These are phyloP conservation scores for Gallinago undulata DNA, from an alignment of 2,113 vertebrate species.

Conservation along the genomic window DNA sequence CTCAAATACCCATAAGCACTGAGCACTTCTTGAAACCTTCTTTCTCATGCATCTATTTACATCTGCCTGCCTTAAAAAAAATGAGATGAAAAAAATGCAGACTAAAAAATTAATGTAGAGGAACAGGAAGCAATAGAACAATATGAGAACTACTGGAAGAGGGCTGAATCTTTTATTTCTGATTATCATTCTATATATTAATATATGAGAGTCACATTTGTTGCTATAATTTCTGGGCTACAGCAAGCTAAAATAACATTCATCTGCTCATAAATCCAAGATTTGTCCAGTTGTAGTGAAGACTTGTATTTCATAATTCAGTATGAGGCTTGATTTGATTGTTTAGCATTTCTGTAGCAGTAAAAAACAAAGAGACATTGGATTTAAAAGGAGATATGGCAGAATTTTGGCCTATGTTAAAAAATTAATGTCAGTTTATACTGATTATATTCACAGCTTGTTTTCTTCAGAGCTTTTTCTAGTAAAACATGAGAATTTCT, in stretches of 20 bases:
- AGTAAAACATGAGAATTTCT: background rate
- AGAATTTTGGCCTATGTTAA: background rate
- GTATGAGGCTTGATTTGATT: background rate
- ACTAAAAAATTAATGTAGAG: background rate
- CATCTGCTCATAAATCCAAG: background rate
- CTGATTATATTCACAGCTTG: background rate
- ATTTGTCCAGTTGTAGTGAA: background rate
- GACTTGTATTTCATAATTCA: background rate
- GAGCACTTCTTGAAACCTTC: background rate
- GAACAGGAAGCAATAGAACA: background rate
- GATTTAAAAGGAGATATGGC: background rate
- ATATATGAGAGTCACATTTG: background rate
- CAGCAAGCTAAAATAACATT: background rate
- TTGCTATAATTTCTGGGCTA: background rate
- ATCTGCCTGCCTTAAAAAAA: background rate
- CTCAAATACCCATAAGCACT: background rate
- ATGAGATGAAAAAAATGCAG: background rate
- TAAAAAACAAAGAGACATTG: background rate
- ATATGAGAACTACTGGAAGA: background rate
- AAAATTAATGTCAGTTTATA: background rate
- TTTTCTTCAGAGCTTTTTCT: background rate
- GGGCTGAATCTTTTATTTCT: background rate
- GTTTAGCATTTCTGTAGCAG: background rate
- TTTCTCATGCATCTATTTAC: background rate
- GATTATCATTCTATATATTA: background rate